Conservation (phyloP, 2,888 invertebrate genomes). For the Herminia tarsipennalis region DNA sequence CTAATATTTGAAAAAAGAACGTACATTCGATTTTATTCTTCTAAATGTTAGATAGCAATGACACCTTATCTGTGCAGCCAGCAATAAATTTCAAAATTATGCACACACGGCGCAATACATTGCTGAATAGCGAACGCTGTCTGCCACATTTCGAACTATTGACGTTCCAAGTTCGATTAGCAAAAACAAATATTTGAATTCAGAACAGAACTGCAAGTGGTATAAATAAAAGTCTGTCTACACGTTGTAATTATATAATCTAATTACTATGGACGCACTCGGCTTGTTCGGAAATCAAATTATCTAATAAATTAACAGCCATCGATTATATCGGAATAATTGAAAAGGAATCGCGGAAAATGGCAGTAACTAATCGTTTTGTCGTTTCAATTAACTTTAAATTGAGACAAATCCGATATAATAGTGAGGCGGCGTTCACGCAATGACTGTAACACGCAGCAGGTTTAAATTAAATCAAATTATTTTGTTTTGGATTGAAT, state of each 20-base stretch:
- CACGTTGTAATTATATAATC: conserved; percentile 40
- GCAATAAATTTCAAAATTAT: conserved; percentile 21
- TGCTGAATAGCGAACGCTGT: conserved; percentile 18
- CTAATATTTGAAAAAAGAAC: too few relatives aligned
- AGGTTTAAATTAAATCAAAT: conserved; percentile 14
- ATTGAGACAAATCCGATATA: conserved; percentile 61
- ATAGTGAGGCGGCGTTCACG: conserved; percentile 32
- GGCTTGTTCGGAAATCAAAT: conserved; percentile 62
- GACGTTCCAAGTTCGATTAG: conserved; percentile 33
- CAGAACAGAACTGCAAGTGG: conserved; percentile 6
- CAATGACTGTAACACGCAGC: conserved; percentile 6
- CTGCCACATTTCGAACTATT: conserved; percentile 32
- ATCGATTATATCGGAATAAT: conserved; percentile 54
- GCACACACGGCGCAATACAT: conserved; percentile 5
- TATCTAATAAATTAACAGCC: conserved; percentile 69
- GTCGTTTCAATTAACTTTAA: conserved; percentile 69
- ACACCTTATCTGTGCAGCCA: not conserved
- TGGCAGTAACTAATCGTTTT: conserved; percentile 61
- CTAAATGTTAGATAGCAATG: too few relatives aligned
- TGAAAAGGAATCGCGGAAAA: conserved; percentile 61
- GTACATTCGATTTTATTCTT: too few relatives aligned
- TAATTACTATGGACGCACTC: conserved; percentile 42
- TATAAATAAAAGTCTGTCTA: conserved; percentile 22
- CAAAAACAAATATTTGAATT: conserved; percentile 31
- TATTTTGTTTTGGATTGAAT: conserved; percentile 9